These are phyloP conservation scores for Thumatha senex DNA, from an alignment of 2,888 invertebrate genomes.

Conservation along the genomic window DNA sequence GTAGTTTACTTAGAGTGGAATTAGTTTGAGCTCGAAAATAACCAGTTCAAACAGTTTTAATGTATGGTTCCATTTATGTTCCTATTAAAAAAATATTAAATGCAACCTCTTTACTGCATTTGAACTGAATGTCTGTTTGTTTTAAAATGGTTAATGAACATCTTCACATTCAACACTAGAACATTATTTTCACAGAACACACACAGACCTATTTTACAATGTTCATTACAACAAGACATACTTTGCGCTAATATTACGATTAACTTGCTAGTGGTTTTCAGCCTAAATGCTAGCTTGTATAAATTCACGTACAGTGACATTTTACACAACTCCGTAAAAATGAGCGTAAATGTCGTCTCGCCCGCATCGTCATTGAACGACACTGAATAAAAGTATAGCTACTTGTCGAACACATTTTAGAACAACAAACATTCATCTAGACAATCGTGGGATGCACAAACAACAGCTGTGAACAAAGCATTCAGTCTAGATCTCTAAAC, in stretches of 20 bases:
- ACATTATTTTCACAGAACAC: not conserved
- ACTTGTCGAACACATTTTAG: constrained; percentile 5
- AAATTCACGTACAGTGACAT: constrained; percentile 48
- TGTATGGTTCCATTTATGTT: no score
- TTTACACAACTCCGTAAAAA: constrained; percentile 23
- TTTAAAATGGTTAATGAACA: not conserved
- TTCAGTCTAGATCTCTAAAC: constrained; percentile 25
- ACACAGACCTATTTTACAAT: not conserved
- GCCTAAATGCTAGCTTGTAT: constrained; percentile 37
- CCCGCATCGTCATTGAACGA: constrained; percentile 17
- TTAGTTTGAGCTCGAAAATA: no score
- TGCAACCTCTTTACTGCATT: no score
- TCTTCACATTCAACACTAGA: not conserved
- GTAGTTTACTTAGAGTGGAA: no score
- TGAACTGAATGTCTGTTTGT: no score
- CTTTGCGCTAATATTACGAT: constrained; percentile 25
- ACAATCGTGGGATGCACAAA: constrained; percentile 30
- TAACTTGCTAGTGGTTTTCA: constrained; percentile 26
- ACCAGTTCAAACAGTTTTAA: no score
- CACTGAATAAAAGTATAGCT: constrained; percentile 9
- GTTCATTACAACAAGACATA: constrained; percentile 32
- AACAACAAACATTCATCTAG: constrained; percentile 25
- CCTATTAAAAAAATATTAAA: no score
- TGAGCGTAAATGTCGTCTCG: constrained; percentile 12
- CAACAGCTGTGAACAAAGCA: constrained; percentile 15